Base-by-base conservation (phyloP, 1,140 invertebrate genomes). In the Steinernema khuongi region DNA sequence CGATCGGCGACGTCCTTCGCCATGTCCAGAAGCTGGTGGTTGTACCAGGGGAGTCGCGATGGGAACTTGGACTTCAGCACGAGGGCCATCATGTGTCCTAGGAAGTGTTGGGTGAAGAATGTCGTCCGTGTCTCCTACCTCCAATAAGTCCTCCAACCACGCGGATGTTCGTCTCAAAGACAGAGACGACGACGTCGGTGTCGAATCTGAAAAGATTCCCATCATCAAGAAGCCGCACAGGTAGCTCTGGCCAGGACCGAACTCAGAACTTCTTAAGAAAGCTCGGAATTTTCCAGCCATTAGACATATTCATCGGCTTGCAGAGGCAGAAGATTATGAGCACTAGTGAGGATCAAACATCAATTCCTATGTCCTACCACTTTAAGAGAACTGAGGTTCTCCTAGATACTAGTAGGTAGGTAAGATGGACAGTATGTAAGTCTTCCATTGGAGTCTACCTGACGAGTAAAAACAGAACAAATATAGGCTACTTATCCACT, bases 131-230 rank as follows among this genome's bases (percentile, higher is more conserved):
- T 26, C 29, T 11, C 67, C 26, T 19, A 80, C 76, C 78, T 67
- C 79, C 77, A 17, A 79, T 73, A 7, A 88, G 89, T 89, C 88
- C 94, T 91, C 96, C 96, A 30, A 98, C 88, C 87, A 98, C 91
- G 75, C 96, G 88, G 81, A 98, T 98, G 86, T 98, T 99, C 14
- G 94, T 97, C 88, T 99, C 96, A 88, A 99, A 99, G 4, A 99
- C 93, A 0, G 94, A 97, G 18, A 99, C 95, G 75, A 96, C 90
- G 72, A 98, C 90, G 88, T 98, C 94, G 78, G 90, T 92, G 86
- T 98, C 93, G 87, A 98, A 97, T 74, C 71, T 86, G 30, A 30
- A 74, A 74, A 28, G 7, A 74, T 18, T 11, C n/a, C n/a, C 26
- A 4, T 19, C 68, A 17, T 41, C 22, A 28, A 50, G 11, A 71